Evolutionary conservation across 2,888 invertebrate species (phyloP).

Genomic region (Psococerastis gibbosa): DNA sequence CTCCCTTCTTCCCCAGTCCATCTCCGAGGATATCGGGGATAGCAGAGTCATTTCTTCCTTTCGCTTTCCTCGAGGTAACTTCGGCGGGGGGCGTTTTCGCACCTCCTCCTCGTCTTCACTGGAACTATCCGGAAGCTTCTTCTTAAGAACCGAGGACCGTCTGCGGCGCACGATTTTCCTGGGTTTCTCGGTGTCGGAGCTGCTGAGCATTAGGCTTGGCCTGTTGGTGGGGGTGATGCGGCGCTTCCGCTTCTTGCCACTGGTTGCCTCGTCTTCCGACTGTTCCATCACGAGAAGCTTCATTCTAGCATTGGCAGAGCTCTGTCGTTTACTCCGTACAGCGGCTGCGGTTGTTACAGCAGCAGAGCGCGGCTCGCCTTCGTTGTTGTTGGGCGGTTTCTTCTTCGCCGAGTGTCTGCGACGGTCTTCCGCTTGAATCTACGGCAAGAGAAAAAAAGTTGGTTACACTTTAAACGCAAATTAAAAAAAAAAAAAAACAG

Average conservation of each 20-base stretch:
- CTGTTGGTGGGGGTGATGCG: not conserved
- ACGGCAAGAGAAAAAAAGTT: too few species aligned
- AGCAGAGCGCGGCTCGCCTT: too few species aligned
- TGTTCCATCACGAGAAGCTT: conserved; percentile 1
- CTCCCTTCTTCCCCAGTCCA: conserved; percentile 4
- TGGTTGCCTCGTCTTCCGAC: not conserved
- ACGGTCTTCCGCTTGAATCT: too few species aligned
- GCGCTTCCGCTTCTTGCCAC: not conserved
- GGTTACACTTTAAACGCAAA: too few species aligned
- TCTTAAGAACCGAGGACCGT: not conserved
- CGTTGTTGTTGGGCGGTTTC: too few species aligned
- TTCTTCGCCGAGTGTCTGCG: too few species aligned
- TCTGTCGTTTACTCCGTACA: conserved; percentile 1
- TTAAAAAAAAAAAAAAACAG: too few species aligned
- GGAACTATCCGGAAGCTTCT: conserved; percentile 6
- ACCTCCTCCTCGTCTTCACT: not conserved
- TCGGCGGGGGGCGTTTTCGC: not conserved
- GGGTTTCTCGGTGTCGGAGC: conserved; percentile 5
- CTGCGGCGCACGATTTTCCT: not conserved
- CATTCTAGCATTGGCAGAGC: not conserved
- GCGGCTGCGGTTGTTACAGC: too few species aligned
- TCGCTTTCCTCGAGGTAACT: conserved; percentile 21
- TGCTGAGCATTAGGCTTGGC: conserved; percentile 7
- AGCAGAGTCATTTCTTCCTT: conserved; percentile 21
- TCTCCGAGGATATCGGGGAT: conserved; percentile 17